Base-by-base conservation (phyloP, 1,140 invertebrate genomes). In the Drosophila nannoptera region DNA sequence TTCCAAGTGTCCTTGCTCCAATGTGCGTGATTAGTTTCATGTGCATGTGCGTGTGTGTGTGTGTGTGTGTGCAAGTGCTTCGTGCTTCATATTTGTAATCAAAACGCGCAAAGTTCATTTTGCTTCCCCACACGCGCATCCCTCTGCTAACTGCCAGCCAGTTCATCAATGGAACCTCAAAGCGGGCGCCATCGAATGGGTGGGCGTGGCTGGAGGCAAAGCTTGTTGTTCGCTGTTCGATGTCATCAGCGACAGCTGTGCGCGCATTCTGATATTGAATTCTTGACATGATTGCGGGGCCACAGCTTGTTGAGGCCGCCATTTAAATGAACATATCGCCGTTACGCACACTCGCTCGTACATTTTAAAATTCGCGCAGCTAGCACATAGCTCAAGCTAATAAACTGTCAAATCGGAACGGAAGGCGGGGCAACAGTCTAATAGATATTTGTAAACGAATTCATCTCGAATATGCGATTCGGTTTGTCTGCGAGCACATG, bases 231-330 rank as follows among this genome's bases (percentile, higher is more conserved):
- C 70, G 80, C 36, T 73, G 31, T 52, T 49, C 60, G 68, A 69
- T 82, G 78, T 82, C 80, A 86, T 84, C 80, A 84, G 70, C 61
- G 81, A 71, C 80, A 84, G 77, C 80, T 84, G 80, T 65, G 66
- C 73, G 68, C 73, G 69, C 49, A 73, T 75, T 76, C 77, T 80
- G 82, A 86, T 84, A 84, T 84, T 84, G 80, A 84, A 86, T 84
- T 86, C 81, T 86, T 84, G 76, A 86, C 81, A 84, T 86, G 80
- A 84, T 83, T 84, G 80, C 74, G 62, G 42, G 60, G 69, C 56
- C 81, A 81, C 80, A 86, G 81, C 77, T 84, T 86, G 81, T 48
- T 22, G 43, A 73, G 46, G 42, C 64, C 66, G 70, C 55, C 55
- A 73, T 76, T 73, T 60, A 73, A 72, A 72, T 75, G 69, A 75